phyloP scores from a whole-genome alignment of 2,888 invertebrate genomes.

The Matsumyia berberina region DNA sequence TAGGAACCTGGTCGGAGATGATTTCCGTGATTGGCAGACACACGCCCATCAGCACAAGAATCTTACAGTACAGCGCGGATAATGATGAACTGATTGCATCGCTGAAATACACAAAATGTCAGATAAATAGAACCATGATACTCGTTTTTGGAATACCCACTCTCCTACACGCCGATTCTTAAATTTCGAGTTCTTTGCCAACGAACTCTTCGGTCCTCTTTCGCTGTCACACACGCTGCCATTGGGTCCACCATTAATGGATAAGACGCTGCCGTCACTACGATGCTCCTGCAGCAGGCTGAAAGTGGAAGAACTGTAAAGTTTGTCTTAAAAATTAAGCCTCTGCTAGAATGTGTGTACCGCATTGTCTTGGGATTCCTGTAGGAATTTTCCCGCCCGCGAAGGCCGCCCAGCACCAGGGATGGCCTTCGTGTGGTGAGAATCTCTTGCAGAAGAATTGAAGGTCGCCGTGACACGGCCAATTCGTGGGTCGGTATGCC shows the following conservation, averaged over 20 bases:
- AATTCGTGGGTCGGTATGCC: slow-evolving; percentile 79
- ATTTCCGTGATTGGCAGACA: slow-evolving; percentile 95
- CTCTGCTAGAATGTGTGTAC: slow-evolving; percentile 77
- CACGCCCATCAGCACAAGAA: slow-evolving; percentile 92
- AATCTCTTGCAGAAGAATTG: slow-evolving; percentile 83
- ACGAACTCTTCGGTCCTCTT: slow-evolving; percentile 80
- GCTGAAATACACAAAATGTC: slow-evolving; percentile 82
- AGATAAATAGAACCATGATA: not conserved
- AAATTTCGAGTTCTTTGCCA: slow-evolving; percentile 82
- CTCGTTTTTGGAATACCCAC: slow-evolving; percentile 84
- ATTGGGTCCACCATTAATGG: slow-evolving; percentile 79
- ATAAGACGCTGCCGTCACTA: slow-evolving; percentile 80
- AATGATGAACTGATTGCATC: slow-evolving; percentile 90
- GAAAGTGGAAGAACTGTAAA: slow-evolving; percentile 17
- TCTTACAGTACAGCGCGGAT: slow-evolving; percentile 93
- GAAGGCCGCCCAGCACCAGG: slow-evolving; percentile 86
- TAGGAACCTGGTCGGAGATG: slow-evolving; percentile 90
- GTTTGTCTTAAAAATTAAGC: not conserved
- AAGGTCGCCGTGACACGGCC: slow-evolving; percentile 83
- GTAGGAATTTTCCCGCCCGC: slow-evolving; percentile 73
- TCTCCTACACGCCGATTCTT: slow-evolving; percentile 85
- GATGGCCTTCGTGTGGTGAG: slow-evolving; percentile 86
- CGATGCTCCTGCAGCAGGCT: slow-evolving; percentile 78
- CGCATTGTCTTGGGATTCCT: slow-evolving; percentile 80
- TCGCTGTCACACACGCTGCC: slow-evolving; percentile 77